Conservation (phyloP, 2,797 vertebrate species). For the Artibeus jamaicensis region DNA sequence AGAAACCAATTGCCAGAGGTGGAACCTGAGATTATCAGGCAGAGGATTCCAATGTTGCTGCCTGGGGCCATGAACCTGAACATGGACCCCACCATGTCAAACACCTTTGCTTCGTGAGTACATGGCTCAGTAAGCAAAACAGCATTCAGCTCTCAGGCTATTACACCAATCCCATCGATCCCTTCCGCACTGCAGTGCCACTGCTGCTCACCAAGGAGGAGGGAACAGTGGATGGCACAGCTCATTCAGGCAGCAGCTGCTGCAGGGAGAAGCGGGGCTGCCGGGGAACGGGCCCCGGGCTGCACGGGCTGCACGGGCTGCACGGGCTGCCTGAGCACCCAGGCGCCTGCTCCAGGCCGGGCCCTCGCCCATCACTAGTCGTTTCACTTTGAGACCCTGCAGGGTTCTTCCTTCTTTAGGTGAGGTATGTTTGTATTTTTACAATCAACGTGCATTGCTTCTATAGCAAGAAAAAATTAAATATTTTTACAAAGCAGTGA, state of each 20-base stretch:
- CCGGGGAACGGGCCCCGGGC: neutral
- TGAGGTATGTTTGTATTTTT: neutral
- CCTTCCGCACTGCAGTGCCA: slow-evolving; percentile 58
- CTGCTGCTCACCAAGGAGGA: neutral
- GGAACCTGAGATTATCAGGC: neutral
- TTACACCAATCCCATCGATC: slow-evolving; percentile 75
- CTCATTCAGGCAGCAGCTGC: neutral
- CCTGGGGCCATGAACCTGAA: slow-evolving; percentile 58
- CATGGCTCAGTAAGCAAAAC: slow-evolving; percentile 77
- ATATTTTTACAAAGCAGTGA: neutral
- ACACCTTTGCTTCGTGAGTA: slow-evolving; percentile 50
- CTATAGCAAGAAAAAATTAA: neutral
- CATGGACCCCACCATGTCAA: slow-evolving; percentile 44
- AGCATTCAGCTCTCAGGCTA: slow-evolving; percentile 72
- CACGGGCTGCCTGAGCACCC: fast-evolving
- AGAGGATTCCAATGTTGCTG: neutral
- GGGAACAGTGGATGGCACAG: slow-evolving; percentile 25
- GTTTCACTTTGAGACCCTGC: neutral
- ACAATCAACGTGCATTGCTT: neutral
- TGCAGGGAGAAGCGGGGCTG: neutral
- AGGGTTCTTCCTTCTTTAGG: neutral
- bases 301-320: neutral
- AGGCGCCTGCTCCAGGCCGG: neutral
- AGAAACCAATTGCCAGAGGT: neutral
- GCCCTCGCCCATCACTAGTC: neutral